Base-by-base conservation (phyloP, 2,888 invertebrate species). In the Pycnomerus fuliginosus region DNA sequence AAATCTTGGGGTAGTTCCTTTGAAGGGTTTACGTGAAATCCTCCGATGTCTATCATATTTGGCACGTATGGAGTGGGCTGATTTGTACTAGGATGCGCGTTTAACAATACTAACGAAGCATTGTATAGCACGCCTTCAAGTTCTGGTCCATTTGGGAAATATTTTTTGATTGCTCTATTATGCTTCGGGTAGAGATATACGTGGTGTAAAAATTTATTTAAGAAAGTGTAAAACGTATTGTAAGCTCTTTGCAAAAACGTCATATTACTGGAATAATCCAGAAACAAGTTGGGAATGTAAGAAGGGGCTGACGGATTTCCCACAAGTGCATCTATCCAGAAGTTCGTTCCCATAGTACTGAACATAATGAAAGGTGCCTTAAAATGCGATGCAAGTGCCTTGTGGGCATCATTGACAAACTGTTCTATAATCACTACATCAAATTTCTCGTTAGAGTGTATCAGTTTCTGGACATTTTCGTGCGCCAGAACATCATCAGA, bases 41-140 rank as follows among this genome's bases (percentile, higher is more conserved):
- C 80, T 7, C 79, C 80, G 30, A 80, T 70, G 56, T 80, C 78
- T 2, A 80, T 64, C 44, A 78, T 69, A 56, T 77, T 78, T 0
- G 80, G 79, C 2, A 77, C 68, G 22, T 74, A 69, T 0, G 80
- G 79, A 3, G 68, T 62, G 1, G 77, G 69, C 3, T 65, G 50
- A 29, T 74, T 74, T 43, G 75, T 72, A 60, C 75, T 76, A 28
- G 73, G 75, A 56, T 81, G 80, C 0, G 64, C 62, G 45, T 68
- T 68, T 10, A 62, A 14, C 7, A 68, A 37, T 1, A 65, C 46
- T 35, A 68, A 37, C 1, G 64, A 61, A 0, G 50, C 52, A 33
- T 64, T 63, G 25, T 60, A 53, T 3, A 60, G 38, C 7, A 62
- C 24, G 10, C 62, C 60, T 24, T 54, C 20, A 2, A 67, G 25